These are phyloP conservation scores for Candidula unifasciata DNA, from an alignment of 2,888 invertebrate genomes.

Conservation along the genomic window DNA sequence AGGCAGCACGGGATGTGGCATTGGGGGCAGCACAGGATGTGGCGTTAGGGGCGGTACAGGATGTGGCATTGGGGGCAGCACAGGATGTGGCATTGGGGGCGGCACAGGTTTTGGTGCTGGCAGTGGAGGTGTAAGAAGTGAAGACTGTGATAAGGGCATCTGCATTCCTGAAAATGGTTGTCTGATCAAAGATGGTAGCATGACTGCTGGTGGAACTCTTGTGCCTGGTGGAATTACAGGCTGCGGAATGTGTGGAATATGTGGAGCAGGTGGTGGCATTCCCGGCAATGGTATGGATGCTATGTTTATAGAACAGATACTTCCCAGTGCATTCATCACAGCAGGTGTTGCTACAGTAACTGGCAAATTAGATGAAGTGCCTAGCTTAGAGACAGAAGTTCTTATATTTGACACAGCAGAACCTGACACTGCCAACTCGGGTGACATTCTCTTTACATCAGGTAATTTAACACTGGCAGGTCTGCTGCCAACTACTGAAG, in stretches of 20 bases:
- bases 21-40: slow-evolving; percentile 19
- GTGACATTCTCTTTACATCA: not conserved
- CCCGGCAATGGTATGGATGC: slow-evolving; percentile 16
- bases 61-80: slow-evolving; percentile 23
- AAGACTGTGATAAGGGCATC: slow-evolving; percentile 3
- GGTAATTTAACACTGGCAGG: not conserved
- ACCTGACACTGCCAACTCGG: not conserved
- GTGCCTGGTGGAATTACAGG: not conserved
- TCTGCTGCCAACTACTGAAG: not conserved
- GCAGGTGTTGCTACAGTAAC: not conserved
- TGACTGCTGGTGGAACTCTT: not conserved
- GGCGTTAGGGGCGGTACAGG: not conserved
- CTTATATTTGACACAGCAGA: not conserved
- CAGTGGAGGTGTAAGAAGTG: not conserved
- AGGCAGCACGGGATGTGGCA: slow-evolving; percentile 17
- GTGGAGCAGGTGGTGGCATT: not conserved
- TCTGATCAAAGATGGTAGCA: slow-evolving; percentile 10
- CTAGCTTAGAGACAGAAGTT: not conserved
- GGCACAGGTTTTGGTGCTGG: slow-evolving; percentile 20
- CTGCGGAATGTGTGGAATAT: not conserved
- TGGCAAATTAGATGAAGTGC: too few species aligned
- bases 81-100: slow-evolving; percentile 9
- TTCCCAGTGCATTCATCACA: not conserved
- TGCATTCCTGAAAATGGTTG: slow-evolving; percentile 5
- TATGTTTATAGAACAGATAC: not conserved